Conservation (phyloP, 2,888 invertebrate genomes). For the Adelphocoris suturalis region DNA sequence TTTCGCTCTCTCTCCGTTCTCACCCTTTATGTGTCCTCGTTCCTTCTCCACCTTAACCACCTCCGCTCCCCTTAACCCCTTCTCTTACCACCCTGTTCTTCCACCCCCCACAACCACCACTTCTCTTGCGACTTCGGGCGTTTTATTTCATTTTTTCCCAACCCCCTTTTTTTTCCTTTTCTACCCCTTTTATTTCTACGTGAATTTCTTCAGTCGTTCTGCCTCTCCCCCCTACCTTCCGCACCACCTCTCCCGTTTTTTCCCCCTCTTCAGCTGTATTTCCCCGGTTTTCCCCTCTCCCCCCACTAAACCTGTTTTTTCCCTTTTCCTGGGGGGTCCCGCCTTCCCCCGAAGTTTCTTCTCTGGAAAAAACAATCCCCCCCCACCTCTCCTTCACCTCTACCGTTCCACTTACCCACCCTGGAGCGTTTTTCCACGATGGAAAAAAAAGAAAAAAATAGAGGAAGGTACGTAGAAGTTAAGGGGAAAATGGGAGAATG, state of each 20-base stretch:
- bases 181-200: slow-evolving; percentile 28
- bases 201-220: slow-evolving; percentile 14
- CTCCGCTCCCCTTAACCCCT: not conserved
- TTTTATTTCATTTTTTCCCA: too few relatives aligned
- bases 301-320: not conserved
- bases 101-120: too few relatives aligned
- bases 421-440: slow-evolving; percentile 34
- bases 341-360: slow-evolving; percentile 38
- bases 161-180: not conserved
- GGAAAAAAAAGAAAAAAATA: not conserved
- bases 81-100: too few relatives aligned
- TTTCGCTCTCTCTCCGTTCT: not conserved
- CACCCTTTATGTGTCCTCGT: not conserved
- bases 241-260: not conserved
- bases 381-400: slow-evolving; percentile 37
- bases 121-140: too few relatives aligned
- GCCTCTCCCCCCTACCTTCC: too few relatives aligned
- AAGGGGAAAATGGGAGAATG: slow-evolving; percentile 28
- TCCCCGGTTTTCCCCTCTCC: not conserved
- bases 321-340: slow-evolving; percentile 33
- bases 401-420: not conserved
- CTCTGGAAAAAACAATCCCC: slow-evolving; percentile 35
- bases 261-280: not conserved
- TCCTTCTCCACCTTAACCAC: not conserved
- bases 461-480: not conserved